These are phyloP conservation scores for Drosophila orosa DNA, from an alignment of 1,140 invertebrate species.

Conservation along the genomic window DNA sequence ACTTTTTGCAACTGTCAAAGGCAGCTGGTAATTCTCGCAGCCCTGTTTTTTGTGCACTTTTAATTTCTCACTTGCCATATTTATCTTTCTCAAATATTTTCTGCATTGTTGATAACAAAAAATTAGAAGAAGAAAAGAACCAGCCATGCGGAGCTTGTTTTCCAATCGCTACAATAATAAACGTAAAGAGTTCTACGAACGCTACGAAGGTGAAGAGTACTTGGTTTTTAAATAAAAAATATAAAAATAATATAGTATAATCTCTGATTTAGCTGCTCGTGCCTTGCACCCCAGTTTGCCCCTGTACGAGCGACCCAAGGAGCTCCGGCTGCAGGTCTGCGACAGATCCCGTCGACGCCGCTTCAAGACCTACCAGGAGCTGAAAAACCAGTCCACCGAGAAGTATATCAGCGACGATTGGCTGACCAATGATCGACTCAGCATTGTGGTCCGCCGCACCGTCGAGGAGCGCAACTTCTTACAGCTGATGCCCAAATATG, in stretches of 20 bases:
- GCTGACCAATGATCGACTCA: slow-evolving; percentile 16
- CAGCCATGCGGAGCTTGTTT: slow-evolving; percentile 34
- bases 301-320: slow-evolving; percentile 10
- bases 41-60: background rate
- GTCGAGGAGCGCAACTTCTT: slow-evolving; percentile 7
- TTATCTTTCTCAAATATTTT: background rate
- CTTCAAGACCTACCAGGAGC: background rate
- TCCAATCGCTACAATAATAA: slow-evolving; percentile 37
- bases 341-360: background rate
- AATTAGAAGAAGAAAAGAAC: no score
- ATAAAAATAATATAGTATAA: background rate
- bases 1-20: background rate
- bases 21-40: background rate
- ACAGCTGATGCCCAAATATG: slow-evolving; percentile 13
- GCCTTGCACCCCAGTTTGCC: slow-evolving; percentile 17
- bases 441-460: slow-evolving; percentile 15
- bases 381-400: slow-evolving; percentile 1
- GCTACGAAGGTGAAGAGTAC: slow-evolving; percentile 26
- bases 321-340: background rate
- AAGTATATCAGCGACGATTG: slow-evolving; percentile 10
- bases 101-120: no score
- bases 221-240: no score
- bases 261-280: slow-evolving; percentile 17
- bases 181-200: slow-evolving; percentile 27
- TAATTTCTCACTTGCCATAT: background rate